phyloP scores from a whole-genome alignment of 37 sponge, comb jelly and placozoan genomes.

The Hormiphora californensis region DNA sequence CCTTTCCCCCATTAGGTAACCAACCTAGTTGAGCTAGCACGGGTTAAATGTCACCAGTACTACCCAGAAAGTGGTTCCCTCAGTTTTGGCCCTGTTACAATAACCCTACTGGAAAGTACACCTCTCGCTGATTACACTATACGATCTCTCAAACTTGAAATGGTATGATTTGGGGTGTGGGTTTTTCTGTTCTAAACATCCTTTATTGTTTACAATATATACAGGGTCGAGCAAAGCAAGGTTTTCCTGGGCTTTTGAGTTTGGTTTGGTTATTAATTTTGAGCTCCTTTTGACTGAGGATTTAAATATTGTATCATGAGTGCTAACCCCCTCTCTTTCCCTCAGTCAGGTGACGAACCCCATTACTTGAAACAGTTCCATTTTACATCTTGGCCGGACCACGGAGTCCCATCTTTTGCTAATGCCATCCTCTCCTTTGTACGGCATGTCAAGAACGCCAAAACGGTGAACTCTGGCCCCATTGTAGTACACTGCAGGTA shows the following conservation, averaged over 20 bases:
- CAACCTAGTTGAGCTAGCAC: conserved; percentile 23
- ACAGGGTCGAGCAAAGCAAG: not conserved
- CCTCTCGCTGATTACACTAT: conserved; percentile 70
- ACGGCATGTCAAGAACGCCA: conserved; percentile 14
- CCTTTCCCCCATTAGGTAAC: too few species aligned
- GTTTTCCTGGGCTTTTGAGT: not conserved
- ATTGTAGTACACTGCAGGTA: conserved; percentile 37
- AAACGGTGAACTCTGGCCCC: not conserved
- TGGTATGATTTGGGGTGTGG: too few species aligned
- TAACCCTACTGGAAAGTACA: conserved; percentile 64
- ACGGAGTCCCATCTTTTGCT: conserved; percentile 2
- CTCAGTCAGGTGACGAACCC: conserved; percentile 5
- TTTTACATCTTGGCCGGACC: conserved; percentile 36
- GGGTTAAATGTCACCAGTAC: conserved; percentile 82
- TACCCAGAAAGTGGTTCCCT: conserved; percentile 65
- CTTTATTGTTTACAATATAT: not conserved
- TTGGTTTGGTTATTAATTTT: not conserved
- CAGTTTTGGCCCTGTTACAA: conserved; percentile 59
- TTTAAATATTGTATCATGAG: too few species aligned
- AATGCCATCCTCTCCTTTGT: conserved; percentile 32
- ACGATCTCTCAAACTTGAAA: conserved; percentile 20
- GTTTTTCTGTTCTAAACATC: not conserved
- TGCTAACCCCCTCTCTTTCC: not conserved
- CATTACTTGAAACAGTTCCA: conserved; percentile 10
- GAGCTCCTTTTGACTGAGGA: too few species aligned